Evolutionary conservation across 2,113 vertebrate species (phyloP).

Genomic region (Sardina pilchardus): DNA sequence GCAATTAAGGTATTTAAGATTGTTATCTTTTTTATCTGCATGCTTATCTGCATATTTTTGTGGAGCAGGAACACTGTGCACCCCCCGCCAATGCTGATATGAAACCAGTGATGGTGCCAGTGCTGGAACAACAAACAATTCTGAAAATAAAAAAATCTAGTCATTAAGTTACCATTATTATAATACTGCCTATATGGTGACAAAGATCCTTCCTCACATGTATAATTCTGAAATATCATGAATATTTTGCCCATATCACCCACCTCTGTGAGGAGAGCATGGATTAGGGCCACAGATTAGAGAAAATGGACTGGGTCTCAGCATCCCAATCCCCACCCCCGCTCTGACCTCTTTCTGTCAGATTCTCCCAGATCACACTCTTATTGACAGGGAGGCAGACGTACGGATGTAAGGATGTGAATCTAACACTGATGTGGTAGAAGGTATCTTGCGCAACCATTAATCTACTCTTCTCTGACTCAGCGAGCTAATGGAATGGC

Average conservation of each 20-base stretch:
- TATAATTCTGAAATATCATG: background rate
- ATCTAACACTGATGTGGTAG: background rate
- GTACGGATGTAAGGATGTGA: background rate
- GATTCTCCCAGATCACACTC: background rate
- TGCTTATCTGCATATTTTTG: background rate
- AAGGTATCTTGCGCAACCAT: background rate
- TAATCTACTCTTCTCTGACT: background rate
- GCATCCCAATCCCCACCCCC: background rate
- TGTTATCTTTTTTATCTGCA: background rate
- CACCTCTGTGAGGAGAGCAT: background rate
- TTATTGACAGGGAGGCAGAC: background rate
- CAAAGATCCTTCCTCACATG: background rate
- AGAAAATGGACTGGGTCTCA: background rate
- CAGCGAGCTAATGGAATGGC: background rate
- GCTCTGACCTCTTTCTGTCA: slow-evolving; percentile 1
- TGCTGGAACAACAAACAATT: background rate
- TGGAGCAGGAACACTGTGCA: background rate
- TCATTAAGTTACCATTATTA: background rate
- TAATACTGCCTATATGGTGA: background rate
- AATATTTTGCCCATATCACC: background rate
- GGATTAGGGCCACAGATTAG: background rate
- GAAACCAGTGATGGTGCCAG: background rate
- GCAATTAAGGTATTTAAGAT: background rate
- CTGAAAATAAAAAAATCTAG: background rate
- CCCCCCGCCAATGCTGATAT: background rate